phyloP scores from a whole-genome alignment of 2,113 vertebrate genomes.

The Tenebrosternarchus preto region DNA sequence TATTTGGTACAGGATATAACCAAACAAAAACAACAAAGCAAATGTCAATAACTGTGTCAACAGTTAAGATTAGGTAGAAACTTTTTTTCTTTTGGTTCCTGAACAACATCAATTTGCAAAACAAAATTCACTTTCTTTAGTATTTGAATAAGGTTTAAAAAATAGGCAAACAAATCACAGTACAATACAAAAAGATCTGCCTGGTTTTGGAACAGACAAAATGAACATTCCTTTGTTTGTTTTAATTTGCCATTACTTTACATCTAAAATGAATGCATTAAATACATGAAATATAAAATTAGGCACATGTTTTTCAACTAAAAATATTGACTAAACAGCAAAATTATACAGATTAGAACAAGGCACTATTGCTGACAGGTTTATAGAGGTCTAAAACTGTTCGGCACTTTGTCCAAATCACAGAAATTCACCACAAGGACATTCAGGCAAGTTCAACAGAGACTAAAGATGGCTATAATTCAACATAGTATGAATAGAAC shows the following conservation, averaged over 20 bases:
- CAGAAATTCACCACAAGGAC: conserved; percentile 6
- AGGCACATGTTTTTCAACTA: conserved; percentile 65
- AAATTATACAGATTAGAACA: conserved; percentile 36
- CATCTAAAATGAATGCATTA: conserved; percentile 55
- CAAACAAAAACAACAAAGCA: conserved; percentile 14
- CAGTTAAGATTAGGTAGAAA: not conserved
- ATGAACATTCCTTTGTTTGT: conserved; percentile 53
- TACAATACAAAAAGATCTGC: conserved; percentile 33
- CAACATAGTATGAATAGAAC: not conserved
- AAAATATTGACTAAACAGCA: conserved; percentile 31
- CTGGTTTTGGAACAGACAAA: conserved; percentile 2
- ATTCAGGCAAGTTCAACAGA: not conserved
- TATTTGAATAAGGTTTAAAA: conserved; percentile 1
- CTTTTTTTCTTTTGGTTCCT: not conserved
- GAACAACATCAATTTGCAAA: not conserved
- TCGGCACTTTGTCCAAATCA: conserved; percentile 30
- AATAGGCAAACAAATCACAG: not conserved
- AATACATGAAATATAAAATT: conserved; percentile 67
- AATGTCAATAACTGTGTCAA: conserved; percentile 1
- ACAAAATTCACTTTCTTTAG: not conserved
- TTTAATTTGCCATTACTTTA: conserved; percentile 42
- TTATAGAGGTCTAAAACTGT: conserved; percentile 6
- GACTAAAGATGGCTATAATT: not conserved
- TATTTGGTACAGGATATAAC: conserved; percentile 38
- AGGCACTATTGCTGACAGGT: conserved; percentile 5